Evolutionary conservation across 2,888 invertebrate genomes (phyloP).

Genomic region (Bruchidius siliquastri): DNA sequence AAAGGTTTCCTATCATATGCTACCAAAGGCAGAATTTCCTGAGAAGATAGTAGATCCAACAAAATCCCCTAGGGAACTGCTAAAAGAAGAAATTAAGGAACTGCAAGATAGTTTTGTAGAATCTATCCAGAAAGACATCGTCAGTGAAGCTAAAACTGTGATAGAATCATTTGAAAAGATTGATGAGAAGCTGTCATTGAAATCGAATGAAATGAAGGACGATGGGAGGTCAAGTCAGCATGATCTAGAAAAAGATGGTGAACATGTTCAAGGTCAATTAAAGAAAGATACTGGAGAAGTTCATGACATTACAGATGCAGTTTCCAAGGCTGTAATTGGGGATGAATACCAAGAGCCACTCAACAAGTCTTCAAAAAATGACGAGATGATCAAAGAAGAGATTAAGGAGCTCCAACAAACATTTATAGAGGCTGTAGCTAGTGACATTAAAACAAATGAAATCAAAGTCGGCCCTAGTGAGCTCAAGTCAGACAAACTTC

Average conservation of each 20-base stretch:
- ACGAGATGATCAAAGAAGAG: neutral
- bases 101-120: neutral
- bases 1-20: neutral
- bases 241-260: neutral
- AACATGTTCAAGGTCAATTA: too few relatives aligned
- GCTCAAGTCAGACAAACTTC: neutral
- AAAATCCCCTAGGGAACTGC: neutral
- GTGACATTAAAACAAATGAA: neutral
- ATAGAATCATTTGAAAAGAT: neutral
- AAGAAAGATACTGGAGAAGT: neutral
- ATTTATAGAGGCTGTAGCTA: neutral
- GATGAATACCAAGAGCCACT: neutral
- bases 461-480: neutral
- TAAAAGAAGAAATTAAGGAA: conserved; percentile 4
- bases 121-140: neutral
- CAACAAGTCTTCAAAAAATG: neutral
- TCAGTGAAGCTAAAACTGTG: neutral
- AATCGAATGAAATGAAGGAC: conserved; percentile 1
- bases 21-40: neutral
- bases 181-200: conserved; percentile 5
- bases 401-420: neutral
- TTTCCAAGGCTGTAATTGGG: neutral
- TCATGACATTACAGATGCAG: neutral
- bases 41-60: neutral
- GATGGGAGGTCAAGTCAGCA: neutral